Evolutionary conservation across 2,113 vertebrate genomes (phyloP).

Genomic region (Emydura subglobosa): DNA sequence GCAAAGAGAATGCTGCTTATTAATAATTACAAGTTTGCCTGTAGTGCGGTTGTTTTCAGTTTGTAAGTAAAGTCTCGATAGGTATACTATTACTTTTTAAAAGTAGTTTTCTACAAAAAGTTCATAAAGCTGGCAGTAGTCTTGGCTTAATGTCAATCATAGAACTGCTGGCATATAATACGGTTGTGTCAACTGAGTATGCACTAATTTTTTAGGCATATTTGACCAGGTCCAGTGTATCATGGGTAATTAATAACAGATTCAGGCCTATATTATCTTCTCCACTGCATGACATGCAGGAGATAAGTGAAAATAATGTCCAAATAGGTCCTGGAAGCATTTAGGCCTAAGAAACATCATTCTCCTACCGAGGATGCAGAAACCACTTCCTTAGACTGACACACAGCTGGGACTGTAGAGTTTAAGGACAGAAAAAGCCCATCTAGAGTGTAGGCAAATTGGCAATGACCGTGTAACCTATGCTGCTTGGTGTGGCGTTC

Average conservation of each 20-base stretch:
- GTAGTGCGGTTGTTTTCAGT: too few species aligned
- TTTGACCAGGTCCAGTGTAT: not conserved
- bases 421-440: not conserved
- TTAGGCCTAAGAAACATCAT: not conserved
- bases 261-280: not conserved
- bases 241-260: not conserved
- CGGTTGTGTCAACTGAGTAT: not conserved
- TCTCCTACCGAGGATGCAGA: not conserved
- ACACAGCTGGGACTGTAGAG: not conserved
- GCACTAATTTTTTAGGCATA: not conserved
- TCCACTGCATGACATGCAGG: not conserved
- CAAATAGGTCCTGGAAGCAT: not conserved
- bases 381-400: not conserved
- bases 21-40: too few species aligned
- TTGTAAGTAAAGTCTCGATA: too few species aligned
- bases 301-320: not conserved
- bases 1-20: too few species aligned
- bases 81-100: too few species aligned
- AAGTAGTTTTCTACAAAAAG: too few species aligned
- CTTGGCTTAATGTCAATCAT: not conserved
- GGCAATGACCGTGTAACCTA: not conserved
- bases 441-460: not conserved
- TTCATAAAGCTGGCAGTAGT: too few species aligned
- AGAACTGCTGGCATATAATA: not conserved
- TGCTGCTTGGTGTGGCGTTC: too few species aligned